Percentiles rank a stretch among this genome's conserved stretches.
phyloP scores from a whole-genome alignment of 2,888 invertebrate genomes.

The Caenorhabditis sp. region DNA sequence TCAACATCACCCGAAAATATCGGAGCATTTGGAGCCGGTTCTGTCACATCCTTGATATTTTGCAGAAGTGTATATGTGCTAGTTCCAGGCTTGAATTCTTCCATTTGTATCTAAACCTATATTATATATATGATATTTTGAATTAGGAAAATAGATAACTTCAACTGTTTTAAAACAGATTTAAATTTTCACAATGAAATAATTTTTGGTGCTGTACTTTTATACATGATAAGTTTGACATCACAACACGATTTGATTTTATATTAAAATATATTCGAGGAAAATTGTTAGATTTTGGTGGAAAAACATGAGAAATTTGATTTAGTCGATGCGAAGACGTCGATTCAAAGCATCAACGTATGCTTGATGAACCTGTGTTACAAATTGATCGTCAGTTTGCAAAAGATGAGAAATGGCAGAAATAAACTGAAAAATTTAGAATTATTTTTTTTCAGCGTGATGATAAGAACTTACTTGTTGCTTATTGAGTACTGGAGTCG shows the following conservation, averaged over 20 bases:
- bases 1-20: neutral
- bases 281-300: neutral
- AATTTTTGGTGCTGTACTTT: neutral
- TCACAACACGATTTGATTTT: neutral
- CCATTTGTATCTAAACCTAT: neutral
- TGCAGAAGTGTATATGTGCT: neutral
- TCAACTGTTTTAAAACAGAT: neutral
- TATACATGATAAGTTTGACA: neutral
- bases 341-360: constrained; percentile 52
- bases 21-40: neutral
- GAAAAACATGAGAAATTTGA: neutral
- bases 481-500: constrained; percentile 41
- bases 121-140: too few species aligned
- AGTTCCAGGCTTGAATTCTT: neutral
- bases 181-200: neutral
- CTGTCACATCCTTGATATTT: neutral
- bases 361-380: constrained; percentile 50
- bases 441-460: neutral
- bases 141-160: neutral
- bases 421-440: constrained; percentile 31
- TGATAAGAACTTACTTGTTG: constrained; percentile 30
- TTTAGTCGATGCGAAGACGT: constrained; percentile 28
- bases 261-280: neutral
- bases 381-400: constrained; percentile 54
- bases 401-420: constrained; percentile 45